Evolutionary conservation across 2,113 vertebrate genomes (phyloP).

Genomic region (Tachuris rubrigastra): DNA sequence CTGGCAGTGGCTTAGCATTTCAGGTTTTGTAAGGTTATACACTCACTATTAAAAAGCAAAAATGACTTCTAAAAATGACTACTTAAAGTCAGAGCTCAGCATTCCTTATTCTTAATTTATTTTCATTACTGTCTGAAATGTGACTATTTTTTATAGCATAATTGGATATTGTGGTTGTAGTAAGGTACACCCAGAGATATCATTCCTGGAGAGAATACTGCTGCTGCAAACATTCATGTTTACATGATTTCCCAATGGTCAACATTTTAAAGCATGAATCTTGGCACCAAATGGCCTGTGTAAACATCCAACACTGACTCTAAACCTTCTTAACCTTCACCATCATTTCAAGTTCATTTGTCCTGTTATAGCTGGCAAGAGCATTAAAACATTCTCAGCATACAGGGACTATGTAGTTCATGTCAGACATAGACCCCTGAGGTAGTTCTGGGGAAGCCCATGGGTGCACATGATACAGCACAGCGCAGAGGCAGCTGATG

Average conservation of each 20-base stretch:
- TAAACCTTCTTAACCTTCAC: background rate
- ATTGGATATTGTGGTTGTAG: background rate
- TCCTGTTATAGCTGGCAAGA: background rate
- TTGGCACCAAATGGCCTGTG: background rate
- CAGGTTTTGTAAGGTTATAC: background rate
- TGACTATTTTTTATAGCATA: background rate
- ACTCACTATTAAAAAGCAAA: background rate
- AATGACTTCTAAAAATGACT: background rate
- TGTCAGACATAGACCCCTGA: background rate
- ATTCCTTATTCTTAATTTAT: background rate
- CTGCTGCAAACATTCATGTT: background rate
- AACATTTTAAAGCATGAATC: background rate
- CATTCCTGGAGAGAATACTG: background rate
- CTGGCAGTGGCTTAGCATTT: background rate
- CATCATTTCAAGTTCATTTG: background rate
- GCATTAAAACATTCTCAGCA: background rate
- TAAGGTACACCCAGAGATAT: background rate
- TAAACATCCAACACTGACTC: background rate
- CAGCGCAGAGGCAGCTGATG: background rate
- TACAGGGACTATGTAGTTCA: rapidly evolving
- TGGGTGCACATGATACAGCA: background rate
- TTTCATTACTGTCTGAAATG: background rate
- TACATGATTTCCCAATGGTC: background rate
- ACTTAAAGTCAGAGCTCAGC: background rate
- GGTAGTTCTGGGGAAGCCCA: background rate